A percentile compares a stretch with the other conserved stretches of the same genome.
Conservation (phyloP, 2,113 vertebrate genomes). For the Benitochromis conjunctus region DNA sequence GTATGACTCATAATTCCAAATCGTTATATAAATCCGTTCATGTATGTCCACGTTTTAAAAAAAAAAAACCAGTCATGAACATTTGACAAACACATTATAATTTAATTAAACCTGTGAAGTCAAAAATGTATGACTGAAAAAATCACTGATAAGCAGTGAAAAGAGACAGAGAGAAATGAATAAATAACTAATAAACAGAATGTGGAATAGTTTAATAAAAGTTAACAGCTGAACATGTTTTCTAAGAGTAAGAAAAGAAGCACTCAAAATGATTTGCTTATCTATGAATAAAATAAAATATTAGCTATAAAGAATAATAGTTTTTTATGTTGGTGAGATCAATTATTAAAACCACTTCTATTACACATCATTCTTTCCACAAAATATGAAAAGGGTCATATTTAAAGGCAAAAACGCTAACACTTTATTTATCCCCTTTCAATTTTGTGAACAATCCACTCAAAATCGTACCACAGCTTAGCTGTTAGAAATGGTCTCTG, state of each 20-base stretch:
- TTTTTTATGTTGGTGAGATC: slow-evolving; percentile 3
- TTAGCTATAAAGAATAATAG: background rate
- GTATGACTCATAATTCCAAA: background rate
- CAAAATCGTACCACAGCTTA: too few species aligned
- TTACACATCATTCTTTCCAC: background rate
- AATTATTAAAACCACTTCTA: background rate
- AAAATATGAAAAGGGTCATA: background rate
- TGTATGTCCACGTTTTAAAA: background rate
- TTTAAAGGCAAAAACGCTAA: background rate
- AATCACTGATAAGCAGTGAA: background rate
- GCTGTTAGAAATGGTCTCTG: background rate
- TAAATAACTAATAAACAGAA: background rate
- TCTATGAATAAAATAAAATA: background rate
- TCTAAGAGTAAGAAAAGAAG: background rate
- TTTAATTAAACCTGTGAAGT: background rate
- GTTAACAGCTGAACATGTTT: background rate
- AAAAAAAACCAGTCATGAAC: background rate
- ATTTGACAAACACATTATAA: background rate
- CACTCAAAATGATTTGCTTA: background rate
- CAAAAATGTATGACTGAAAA: background rate
- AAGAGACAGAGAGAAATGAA: background rate
- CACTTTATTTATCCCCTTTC: background rate
- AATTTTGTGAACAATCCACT: background rate
- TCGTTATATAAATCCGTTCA: background rate
- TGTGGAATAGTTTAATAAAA: background rate